Evolutionary conservation across 92 coral and sea anemone species (phyloP).

Genomic region (Hydrozoanthus gracilis): DNA sequence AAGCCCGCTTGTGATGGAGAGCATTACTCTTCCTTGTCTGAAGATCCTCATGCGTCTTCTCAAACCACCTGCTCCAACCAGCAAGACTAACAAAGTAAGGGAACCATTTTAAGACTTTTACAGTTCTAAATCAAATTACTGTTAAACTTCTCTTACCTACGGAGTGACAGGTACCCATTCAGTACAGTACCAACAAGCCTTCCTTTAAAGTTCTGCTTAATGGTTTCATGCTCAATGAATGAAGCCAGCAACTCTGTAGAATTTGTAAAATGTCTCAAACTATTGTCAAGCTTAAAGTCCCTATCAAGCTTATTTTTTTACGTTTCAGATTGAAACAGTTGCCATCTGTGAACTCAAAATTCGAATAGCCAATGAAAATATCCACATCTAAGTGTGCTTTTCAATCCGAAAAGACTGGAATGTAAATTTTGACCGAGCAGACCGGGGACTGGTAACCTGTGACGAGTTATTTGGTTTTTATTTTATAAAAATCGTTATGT

Average conservation of each 20-base stretch:
- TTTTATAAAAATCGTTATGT: too few species aligned
- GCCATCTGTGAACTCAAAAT: too few species aligned
- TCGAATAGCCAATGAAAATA: too few species aligned
- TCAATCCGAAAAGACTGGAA: too few species aligned
- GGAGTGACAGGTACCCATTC: constrained; percentile 95
- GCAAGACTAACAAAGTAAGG: constrained; percentile 87
- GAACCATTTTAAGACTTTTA: not conserved
- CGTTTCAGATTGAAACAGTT: too few species aligned
- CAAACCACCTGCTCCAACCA: constrained; percentile 91
- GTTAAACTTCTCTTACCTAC: constrained; percentile 64
- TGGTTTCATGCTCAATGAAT: constrained; percentile 87
- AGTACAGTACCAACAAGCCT: constrained; percentile 94
- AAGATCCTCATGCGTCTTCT: constrained; percentile 91
- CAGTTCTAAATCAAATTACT: not conserved
- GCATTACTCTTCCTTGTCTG: constrained; percentile 93
- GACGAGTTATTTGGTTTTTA: too few species aligned
- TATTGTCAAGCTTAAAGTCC: too few species aligned
- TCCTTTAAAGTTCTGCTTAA: constrained; percentile 97
- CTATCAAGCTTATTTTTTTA: too few species aligned
- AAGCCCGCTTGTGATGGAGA: constrained; percentile 95
- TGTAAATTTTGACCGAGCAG: too few species aligned
- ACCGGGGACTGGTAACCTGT: too few species aligned
- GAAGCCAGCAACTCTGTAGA: constrained; percentile 88
- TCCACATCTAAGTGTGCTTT: too few species aligned
- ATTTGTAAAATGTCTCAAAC: not conserved